Conservation (phyloP, 92 coral and sea anemone species). For the Pocillopora grandis region DNA sequence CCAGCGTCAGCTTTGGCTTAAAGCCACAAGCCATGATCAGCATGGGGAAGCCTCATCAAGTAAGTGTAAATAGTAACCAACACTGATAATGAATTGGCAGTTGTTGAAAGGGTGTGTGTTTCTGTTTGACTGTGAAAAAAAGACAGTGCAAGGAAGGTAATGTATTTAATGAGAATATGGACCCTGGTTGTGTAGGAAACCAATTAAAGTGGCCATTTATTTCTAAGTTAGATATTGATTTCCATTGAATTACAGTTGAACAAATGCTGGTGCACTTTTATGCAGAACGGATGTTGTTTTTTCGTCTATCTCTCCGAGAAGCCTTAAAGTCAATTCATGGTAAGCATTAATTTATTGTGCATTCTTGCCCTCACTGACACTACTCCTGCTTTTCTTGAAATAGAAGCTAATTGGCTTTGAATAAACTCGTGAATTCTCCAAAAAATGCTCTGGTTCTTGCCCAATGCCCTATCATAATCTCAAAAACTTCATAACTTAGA, state of each 20-base stretch:
- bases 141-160: background rate
- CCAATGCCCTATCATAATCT: too few species aligned
- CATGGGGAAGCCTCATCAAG: constrained; percentile 53
- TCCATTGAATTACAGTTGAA: constrained; percentile 39
- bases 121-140: background rate
- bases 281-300: background rate
- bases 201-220: background rate
- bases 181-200: background rate
- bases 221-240: background rate
- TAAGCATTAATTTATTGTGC: constrained; percentile 33
- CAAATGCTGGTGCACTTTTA: constrained; percentile 43
- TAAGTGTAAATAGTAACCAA: constrained; percentile 6
- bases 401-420: too few species aligned
- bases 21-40: constrained; percentile 49
- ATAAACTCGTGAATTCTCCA: too few species aligned
- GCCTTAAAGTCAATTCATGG: constrained; percentile 40
- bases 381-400: too few species aligned
- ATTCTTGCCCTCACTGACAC: constrained; percentile 38
- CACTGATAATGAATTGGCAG: background rate
- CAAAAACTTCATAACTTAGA: too few species aligned
- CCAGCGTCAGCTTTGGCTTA: constrained; percentile 54
- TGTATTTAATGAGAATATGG: background rate
- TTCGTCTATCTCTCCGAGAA: constrained; percentile 14
- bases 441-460: too few species aligned
- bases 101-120: background rate